A percentile compares a stretch with the other conserved stretches of the same genome.
Conservation (phyloP, 1,140 invertebrate species). For the Andricus grossulariae region DNA sequence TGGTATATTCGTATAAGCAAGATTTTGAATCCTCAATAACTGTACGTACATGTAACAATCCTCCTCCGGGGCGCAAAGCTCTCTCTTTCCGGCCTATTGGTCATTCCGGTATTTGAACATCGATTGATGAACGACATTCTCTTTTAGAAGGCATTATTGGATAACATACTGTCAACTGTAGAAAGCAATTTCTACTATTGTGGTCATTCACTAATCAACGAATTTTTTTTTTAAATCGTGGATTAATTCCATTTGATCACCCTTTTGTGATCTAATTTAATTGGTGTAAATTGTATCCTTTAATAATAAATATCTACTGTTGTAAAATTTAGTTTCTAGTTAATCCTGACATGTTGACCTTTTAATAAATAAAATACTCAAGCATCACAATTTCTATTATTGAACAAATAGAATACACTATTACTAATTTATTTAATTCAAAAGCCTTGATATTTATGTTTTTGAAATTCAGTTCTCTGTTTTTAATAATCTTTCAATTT, state of each 20-base stretch:
- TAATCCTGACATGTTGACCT: too few relatives aligned
- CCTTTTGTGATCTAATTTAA: neutral
- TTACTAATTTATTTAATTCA: too few relatives aligned
- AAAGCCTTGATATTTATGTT: too few relatives aligned
- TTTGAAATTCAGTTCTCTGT: too few relatives aligned
- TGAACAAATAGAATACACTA: too few relatives aligned
- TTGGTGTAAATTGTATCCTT: neutral
- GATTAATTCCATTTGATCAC: constrained; percentile 2
- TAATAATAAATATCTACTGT: too few relatives aligned
- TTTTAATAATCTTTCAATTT: too few relatives aligned
- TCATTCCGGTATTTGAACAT: constrained; percentile 23
- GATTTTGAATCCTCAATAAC: constrained; percentile 9
- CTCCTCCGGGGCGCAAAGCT: neutral
- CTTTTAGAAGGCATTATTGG: constrained; percentile 21
- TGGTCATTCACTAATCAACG: neutral
- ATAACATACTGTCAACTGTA: constrained; percentile 17
- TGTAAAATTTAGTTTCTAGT: too few relatives aligned
- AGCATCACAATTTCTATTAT: too few relatives aligned
- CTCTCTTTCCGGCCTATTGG: constrained; percentile 14
- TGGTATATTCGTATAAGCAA: constrained; percentile 2
- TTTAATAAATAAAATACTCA: too few relatives aligned
- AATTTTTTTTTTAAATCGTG: neutral
- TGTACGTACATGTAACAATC: neutral
- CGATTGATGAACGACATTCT: constrained; percentile 26
- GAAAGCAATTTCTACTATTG: constrained; percentile 19